phyloP scores from a whole-genome alignment of 2,797 vertebrate species.

The Thunnus albacares region DNA sequence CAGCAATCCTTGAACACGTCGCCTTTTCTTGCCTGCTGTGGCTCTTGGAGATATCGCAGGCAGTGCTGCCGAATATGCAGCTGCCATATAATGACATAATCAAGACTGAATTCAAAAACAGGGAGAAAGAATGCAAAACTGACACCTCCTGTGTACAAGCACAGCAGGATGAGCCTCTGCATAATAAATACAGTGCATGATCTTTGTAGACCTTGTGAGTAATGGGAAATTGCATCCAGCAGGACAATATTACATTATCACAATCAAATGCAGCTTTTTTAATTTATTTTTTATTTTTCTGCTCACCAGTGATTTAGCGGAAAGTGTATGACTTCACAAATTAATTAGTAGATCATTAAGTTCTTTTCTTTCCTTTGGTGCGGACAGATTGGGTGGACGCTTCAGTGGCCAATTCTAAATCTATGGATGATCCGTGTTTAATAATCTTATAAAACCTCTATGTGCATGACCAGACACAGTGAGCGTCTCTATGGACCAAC shows the following conservation, averaged over 20 bases:
- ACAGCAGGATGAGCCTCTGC: slow-evolving; percentile 39
- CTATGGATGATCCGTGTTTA: slow-evolving; percentile 43
- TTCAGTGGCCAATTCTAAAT: slow-evolving; percentile 54
- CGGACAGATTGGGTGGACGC: slow-evolving; percentile 51
- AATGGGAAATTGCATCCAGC: slow-evolving; percentile 51
- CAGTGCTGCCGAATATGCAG: slow-evolving; percentile 50
- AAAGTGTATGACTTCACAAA: slow-evolving; percentile 51
- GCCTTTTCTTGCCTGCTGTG: slow-evolving; percentile 58
- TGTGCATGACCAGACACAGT: slow-evolving; percentile 40
- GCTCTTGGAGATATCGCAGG: slow-evolving; percentile 65
- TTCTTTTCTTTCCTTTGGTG: slow-evolving; percentile 48
- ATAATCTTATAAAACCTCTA: slow-evolving; percentile 39
- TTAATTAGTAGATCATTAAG: slow-evolving; percentile 50
- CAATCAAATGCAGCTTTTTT: slow-evolving; percentile 27
- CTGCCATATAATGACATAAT: slow-evolving; percentile 77
- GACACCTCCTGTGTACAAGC: slow-evolving; percentile 62
- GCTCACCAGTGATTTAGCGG: slow-evolving; percentile 29
- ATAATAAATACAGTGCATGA: slow-evolving; percentile 58
- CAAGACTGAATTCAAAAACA: slow-evolving; percentile 68
- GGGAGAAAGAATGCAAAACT: slow-evolving; percentile 48
- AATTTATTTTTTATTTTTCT: neutral
- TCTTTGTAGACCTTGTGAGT: slow-evolving; percentile 55
- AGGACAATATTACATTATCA: slow-evolving; percentile 30
- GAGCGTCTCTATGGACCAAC: slow-evolving; percentile 6
- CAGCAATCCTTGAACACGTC: slow-evolving; percentile 67